Evolutionary conservation across 2,888 invertebrate species (phyloP).

Genomic region (Cryptosula pallasiana): DNA sequence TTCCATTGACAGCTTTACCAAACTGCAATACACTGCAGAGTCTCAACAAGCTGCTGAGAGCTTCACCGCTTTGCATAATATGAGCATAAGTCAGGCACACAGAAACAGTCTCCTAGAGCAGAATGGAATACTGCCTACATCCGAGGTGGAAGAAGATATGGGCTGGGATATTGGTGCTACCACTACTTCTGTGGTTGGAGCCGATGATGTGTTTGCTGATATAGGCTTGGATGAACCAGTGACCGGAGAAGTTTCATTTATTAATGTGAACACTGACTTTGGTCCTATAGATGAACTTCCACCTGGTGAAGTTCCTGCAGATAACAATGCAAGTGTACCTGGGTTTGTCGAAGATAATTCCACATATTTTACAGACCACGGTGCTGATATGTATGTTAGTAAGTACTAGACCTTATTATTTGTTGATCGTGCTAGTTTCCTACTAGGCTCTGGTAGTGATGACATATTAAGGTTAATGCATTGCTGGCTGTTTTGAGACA

Average conservation of each 20-base stretch:
- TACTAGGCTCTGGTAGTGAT: too few relatives aligned
- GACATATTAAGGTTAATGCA: too few relatives aligned
- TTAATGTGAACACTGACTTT: neutral
- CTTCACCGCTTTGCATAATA: slow-evolving; percentile 8
- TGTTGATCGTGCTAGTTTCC: too few relatives aligned
- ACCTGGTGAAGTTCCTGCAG: neutral
- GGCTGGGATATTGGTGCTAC: slow-evolving; percentile 21
- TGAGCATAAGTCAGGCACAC: neutral
- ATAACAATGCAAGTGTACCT: neutral
- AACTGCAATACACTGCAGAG: slow-evolving; percentile 9
- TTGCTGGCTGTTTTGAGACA: too few relatives aligned
- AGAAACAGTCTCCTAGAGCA: slow-evolving; percentile 20
- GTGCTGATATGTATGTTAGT: neutral
- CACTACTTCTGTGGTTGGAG: neutral
- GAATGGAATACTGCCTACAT: slow-evolving; percentile 1
- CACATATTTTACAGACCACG: neutral
- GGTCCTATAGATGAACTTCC: neutral
- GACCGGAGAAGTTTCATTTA: neutral
- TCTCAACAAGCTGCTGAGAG: neutral
- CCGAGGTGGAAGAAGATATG: slow-evolving; percentile 11
- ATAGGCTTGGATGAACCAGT: neutral
- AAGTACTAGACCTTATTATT: neutral
- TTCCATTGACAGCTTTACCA: slow-evolving; percentile 6
- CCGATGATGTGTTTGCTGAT: neutral
- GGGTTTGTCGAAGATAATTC: neutral